phyloP scores from a whole-genome alignment of 2,888 invertebrate genomes.

The Halictus ligatus region DNA sequence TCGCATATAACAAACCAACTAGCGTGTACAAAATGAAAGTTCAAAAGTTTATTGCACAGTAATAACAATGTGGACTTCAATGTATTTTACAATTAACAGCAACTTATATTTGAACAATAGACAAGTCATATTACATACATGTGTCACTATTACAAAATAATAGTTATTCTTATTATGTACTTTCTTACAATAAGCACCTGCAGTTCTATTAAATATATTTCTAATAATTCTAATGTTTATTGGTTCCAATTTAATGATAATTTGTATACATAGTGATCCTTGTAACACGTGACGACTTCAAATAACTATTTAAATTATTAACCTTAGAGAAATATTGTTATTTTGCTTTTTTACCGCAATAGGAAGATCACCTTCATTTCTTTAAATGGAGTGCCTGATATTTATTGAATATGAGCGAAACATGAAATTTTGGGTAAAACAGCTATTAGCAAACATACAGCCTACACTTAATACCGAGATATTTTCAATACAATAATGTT shows the following conservation, averaged over 20 bases:
- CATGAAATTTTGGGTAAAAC: background rate
- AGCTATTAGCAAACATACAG: no score
- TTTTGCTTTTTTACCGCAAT: background rate
- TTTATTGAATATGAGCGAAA: background rate
- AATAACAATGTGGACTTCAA: slow-evolving; percentile 23
- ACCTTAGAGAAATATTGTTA: background rate
- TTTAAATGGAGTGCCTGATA: background rate
- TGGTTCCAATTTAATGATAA: background rate
- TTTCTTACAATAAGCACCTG: slow-evolving; percentile 24
- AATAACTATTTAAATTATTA: background rate
- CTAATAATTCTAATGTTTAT: background rate
- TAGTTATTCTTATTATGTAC: slow-evolving; percentile 24
- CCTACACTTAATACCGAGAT: no score
- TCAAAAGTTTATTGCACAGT: slow-evolving; percentile 41
- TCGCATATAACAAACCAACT: slow-evolving; percentile 59
- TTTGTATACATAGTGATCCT: background rate
- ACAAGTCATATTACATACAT: slow-evolving; percentile 15
- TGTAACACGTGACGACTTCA: background rate
- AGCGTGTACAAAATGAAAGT: slow-evolving; percentile 43
- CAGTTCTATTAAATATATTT: slow-evolving; percentile 20
- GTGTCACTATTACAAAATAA: slow-evolving; percentile 19
- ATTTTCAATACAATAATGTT: no score
- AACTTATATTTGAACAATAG: slow-evolving; percentile 18
- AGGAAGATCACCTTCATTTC: background rate
- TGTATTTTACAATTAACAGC: slow-evolving; percentile 43